Evolutionary conservation across 2,113 vertebrate species (phyloP).

Genomic region (Psittacara wagleri): DNA sequence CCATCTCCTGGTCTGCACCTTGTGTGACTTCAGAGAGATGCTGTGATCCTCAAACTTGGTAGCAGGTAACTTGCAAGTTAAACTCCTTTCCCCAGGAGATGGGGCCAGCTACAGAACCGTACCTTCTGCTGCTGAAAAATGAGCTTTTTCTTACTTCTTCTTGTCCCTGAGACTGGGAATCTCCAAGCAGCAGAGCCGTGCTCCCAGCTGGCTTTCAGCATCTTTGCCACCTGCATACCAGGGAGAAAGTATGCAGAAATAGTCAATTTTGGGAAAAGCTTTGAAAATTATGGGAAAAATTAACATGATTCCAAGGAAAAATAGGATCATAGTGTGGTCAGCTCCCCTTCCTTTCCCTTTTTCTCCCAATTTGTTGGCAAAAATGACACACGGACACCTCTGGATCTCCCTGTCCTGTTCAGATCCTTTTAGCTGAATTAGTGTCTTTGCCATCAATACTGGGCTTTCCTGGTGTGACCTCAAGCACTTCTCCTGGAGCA

Average conservation of each 20-base stretch:
- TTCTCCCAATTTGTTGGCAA: not conserved
- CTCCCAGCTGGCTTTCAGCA: not conserved
- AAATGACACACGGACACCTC: not conserved
- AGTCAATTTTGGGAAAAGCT: rapidly evolving
- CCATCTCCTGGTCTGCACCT: not conserved
- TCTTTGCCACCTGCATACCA: not conserved
- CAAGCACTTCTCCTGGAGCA: not conserved
- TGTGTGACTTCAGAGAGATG: not conserved
- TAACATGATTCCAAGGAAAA: not conserved
- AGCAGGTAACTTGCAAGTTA: not conserved
- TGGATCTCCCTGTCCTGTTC: not conserved
- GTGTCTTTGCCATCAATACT: not conserved
- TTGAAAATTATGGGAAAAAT: not conserved
- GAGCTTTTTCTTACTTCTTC: not conserved
- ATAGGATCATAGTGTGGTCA: rapidly evolving
- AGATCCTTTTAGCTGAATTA: not conserved
- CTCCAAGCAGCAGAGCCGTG: not conserved
- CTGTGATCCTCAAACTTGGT: not conserved
- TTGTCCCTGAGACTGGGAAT: not conserved
- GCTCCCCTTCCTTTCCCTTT: rapidly evolving
- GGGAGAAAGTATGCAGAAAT: not conserved
- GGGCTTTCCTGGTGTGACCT: not conserved
- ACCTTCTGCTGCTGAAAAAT: not conserved
- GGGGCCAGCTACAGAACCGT: not conserved
- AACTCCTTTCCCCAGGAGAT: not conserved